These are phyloP conservation scores for Neoascia interrupta DNA, from an alignment of 2,888 invertebrate species.

Conservation along the genomic window DNA sequence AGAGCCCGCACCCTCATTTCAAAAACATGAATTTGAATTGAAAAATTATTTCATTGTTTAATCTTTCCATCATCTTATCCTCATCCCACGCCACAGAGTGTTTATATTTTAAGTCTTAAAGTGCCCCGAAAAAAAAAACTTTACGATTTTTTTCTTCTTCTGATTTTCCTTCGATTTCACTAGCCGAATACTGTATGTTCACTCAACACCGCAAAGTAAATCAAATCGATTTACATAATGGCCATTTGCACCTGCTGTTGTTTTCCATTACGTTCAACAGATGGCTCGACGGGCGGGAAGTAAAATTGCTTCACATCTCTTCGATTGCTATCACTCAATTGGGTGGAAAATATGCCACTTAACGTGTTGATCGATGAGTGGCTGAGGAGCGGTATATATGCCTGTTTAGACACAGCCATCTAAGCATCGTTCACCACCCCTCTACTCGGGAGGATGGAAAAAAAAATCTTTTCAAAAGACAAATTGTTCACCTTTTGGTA, in stretches of 20 bases:
- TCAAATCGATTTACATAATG: constrained; percentile 55
- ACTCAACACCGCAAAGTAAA: no score
- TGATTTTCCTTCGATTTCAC: neutral
- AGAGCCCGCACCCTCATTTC: no score
- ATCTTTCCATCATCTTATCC: no score
- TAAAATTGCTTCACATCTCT: constrained; percentile 33
- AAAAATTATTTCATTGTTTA: no score
- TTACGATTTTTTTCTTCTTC: neutral
- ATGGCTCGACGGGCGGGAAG: constrained; percentile 16
- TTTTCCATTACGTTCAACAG: constrained; percentile 12
- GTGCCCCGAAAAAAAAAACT: no score
- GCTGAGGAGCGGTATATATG: no score
- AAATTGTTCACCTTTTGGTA: constrained; percentile 35
- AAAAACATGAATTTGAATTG: no score
- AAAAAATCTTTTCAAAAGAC: constrained; percentile 18
- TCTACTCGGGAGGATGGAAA: no score
- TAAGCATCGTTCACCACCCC: no score
- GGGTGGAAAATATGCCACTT: constrained; percentile 57
- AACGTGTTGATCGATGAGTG: constrained; percentile 18
- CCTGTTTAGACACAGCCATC: neutral
- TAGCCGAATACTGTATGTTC: neutral
- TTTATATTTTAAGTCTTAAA: no score
- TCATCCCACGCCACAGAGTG: no score
- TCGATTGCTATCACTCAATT: constrained; percentile 40
- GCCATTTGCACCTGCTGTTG: constrained; percentile 51